Percentiles rank a stretch among this genome's conserved stretches.
Conservation (phyloP, 2,888 invertebrate genomes). For the Sphaerophoria rueppellii region DNA sequence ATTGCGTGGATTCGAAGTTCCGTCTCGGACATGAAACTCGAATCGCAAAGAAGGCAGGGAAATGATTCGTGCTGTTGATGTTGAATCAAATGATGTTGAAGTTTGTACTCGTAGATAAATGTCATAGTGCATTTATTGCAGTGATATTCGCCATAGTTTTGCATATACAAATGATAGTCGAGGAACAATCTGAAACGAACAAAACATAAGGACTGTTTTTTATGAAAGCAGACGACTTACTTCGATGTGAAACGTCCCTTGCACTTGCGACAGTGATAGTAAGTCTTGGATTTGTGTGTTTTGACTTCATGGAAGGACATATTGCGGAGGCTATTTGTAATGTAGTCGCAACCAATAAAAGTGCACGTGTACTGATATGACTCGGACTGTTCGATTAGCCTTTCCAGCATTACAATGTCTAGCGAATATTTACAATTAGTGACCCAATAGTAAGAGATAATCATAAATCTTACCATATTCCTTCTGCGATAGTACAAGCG, state of each 20-base stretch:
- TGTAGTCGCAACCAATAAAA: conserved; percentile 31
- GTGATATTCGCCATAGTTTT: conserved; percentile 56
- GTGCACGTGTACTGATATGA: conserved; percentile 41
- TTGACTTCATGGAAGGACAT: conserved; percentile 57
- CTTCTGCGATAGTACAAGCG: conserved; percentile 33
- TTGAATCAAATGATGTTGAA: conserved; percentile 56
- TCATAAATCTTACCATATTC: conserved; percentile 47
- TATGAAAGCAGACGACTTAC: conserved; percentile 22
- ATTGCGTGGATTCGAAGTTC: conserved; percentile 52
- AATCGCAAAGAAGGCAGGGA: conserved; percentile 43
- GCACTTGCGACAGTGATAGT: conserved; percentile 55
- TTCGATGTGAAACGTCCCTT: conserved; percentile 59
- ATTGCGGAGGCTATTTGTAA: conserved; percentile 35
- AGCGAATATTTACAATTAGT: not conserved
- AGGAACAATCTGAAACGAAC: conserved; percentile 35
- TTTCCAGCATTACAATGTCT: conserved; percentile 58
- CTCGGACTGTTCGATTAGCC: conserved; percentile 35
- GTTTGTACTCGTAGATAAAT: conserved; percentile 51
- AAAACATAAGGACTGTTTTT: not conserved
- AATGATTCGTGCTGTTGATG: conserved; percentile 41
- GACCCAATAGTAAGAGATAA: not conserved
- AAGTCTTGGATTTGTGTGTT: conserved; percentile 45
- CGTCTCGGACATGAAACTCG: conserved; percentile 44
- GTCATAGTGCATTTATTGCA: conserved; percentile 56
- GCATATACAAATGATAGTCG: conserved; percentile 57